A percentile compares a stretch with the other conserved stretches of the same genome.
These are phyloP conservation scores for Cardiocondyla obscurior DNA, from an alignment of 1,140 invertebrate genomes.

Conservation along the genomic window DNA sequence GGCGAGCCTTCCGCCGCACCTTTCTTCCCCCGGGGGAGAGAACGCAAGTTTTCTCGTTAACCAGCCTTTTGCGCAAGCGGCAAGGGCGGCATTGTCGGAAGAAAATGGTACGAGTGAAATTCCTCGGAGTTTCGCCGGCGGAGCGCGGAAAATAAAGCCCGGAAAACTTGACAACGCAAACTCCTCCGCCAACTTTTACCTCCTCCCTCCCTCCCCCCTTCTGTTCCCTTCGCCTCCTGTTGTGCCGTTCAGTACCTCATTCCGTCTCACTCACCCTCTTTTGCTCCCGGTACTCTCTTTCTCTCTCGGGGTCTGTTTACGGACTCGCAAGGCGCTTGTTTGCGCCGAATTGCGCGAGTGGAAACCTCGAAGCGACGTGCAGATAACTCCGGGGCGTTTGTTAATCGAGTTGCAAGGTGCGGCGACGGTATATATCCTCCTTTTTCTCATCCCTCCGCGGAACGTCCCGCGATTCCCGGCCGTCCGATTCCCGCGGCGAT, in stretches of 20 bases:
- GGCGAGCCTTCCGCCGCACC: neutral
- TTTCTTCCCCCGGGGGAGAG: neutral
- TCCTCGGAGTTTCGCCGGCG: slow-evolving; percentile 37
- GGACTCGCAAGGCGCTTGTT: slow-evolving; percentile 56
- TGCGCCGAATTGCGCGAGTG: slow-evolving; percentile 56
- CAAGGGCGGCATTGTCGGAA: slow-evolving; percentile 47
- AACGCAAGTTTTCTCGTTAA: slow-evolving; percentile 53
- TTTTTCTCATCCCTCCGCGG: neutral
- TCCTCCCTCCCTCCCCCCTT: neutral
- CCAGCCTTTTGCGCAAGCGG: slow-evolving; percentile 48
- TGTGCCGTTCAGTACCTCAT: slow-evolving; percentile 25
- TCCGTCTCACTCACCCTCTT: neutral
- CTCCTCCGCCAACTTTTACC: slow-evolving; percentile 37
- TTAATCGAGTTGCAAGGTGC: slow-evolving; percentile 28
- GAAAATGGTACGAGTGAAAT: slow-evolving; percentile 54
- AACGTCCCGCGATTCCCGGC: neutral
- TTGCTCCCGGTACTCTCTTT: neutral
- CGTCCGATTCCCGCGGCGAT: neutral
- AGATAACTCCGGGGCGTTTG: slow-evolving; percentile 60
- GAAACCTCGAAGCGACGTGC: slow-evolving; percentile 26
- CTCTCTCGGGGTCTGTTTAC: slow-evolving; percentile 56
- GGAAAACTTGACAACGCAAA: slow-evolving; percentile 56
- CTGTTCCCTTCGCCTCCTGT: neutral
- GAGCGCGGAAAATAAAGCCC: slow-evolving; percentile 50
- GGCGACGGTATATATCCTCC: neutral